A percentile compares a stretch with the other conserved stretches of the same genome.
phyloP scores from a whole-genome alignment of 1,140 invertebrate genomes.

The Pomacea maculata region DNA sequence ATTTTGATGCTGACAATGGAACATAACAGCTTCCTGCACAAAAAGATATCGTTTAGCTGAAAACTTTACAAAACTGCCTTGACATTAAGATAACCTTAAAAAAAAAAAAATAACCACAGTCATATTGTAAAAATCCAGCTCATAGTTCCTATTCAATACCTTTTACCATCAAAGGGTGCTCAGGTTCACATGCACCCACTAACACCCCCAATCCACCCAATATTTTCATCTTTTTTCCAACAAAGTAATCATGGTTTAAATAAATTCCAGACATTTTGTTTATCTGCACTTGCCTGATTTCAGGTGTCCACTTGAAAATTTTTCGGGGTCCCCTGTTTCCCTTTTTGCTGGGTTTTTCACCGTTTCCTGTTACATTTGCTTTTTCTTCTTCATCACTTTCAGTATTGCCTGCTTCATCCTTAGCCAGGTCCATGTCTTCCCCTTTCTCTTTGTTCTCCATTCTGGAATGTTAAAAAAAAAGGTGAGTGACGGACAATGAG shows the following conservation, averaged over 20 bases:
- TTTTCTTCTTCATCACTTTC: conserved; percentile 63
- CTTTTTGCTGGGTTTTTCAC: conserved; percentile 61
- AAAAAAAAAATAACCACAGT: not conserved
- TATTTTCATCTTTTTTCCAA: no score
- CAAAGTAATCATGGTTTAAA: no score
- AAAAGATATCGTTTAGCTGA: not conserved
- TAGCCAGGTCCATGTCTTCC: conserved; percentile 24
- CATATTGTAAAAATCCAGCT: not conserved
- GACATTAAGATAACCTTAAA: not conserved
- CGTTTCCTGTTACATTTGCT: conserved; percentile 32
- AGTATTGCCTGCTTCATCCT: conserved; percentile 42
- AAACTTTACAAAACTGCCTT: conserved; percentile 31
- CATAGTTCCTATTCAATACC: not conserved
- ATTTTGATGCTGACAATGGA: conserved; percentile 68
- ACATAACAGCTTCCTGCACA: conserved; percentile 64
- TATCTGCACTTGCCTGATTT: conserved; percentile 67
- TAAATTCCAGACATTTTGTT: no score
- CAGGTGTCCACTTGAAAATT: conserved; percentile 70
- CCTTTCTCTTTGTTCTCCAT: conserved; percentile 37
- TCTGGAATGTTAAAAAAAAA: conserved; percentile 30
- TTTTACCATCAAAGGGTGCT: no score
- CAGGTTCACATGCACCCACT: no score
- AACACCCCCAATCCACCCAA: no score
- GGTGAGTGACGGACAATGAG: not conserved
- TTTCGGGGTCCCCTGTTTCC: conserved; percentile 68